These are phyloP conservation scores for Labrus mixtus DNA, from an alignment of 2,113 vertebrate species.

Conservation along the genomic window DNA sequence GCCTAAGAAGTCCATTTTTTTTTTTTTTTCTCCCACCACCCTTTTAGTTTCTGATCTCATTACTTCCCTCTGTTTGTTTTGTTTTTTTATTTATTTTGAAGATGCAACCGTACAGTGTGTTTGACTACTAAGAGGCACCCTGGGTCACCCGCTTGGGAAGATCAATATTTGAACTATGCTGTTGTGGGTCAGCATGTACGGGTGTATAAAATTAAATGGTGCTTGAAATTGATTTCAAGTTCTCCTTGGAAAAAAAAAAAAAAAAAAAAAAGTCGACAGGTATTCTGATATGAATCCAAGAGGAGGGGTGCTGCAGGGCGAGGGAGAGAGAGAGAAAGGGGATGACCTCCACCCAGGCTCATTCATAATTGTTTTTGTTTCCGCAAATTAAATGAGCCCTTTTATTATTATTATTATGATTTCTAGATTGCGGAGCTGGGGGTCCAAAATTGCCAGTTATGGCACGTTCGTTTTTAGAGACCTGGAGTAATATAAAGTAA, in stretches of 20 bases:
- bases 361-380: constrained; percentile 74
- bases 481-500: constrained; percentile 55
- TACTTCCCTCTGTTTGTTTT: constrained; percentile 41
- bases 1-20: neutral
- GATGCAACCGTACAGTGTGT: constrained; percentile 52
- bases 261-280: constrained; percentile 49
- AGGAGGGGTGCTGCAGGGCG: constrained; percentile 8
- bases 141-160: constrained; percentile 57
- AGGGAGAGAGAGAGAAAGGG: neutral
- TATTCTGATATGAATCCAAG: constrained; percentile 45
- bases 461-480: constrained; percentile 52
- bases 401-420: constrained; percentile 62
- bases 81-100: constrained; percentile 15
- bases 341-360: constrained; percentile 62
- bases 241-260: constrained; percentile 64
- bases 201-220: constrained; percentile 78
- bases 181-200: constrained; percentile 74
- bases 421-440: constrained; percentile 34
- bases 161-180: constrained; percentile 79
- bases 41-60: constrained; percentile 1
- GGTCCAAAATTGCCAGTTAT: constrained; percentile 45
- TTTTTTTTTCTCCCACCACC: neutral
- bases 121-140: constrained; percentile 59
- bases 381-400: constrained; percentile 69
- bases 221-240: constrained; percentile 82